A percentile compares a stretch with the other conserved stretches of the same genome.
Conservation (phyloP, 2,113 vertebrate species). For the Callionymus lyra region DNA sequence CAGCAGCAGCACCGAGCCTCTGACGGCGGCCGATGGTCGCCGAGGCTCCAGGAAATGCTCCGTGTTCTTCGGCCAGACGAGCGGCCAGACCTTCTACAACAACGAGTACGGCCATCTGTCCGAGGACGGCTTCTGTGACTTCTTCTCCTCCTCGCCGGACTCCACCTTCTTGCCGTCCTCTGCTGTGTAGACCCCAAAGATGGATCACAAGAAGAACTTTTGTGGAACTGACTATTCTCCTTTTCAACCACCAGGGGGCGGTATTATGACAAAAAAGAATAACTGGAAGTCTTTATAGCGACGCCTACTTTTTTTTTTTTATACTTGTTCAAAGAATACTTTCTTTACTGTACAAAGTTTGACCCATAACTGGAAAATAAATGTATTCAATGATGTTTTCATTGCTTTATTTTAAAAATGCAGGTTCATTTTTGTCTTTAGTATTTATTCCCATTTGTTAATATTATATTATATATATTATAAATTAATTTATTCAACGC, state of each 20-base stretch:
- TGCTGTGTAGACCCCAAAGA: constrained; percentile 52
- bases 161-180: constrained; percentile 45
- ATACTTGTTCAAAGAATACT: neutral
- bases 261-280: constrained; percentile 50
- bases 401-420: too few relatives aligned
- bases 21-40: constrained; percentile 50
- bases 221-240: constrained; percentile 35
- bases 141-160: constrained; percentile 64
- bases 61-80: constrained; percentile 64
- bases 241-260: constrained; percentile 69
- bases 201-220: constrained; percentile 6
- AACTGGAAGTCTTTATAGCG: too few relatives aligned
- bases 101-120: constrained; percentile 88
- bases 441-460: too few relatives aligned
- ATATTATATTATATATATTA: too few relatives aligned
- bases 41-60: constrained; percentile 52
- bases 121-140: constrained; percentile 60
- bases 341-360: too few relatives aligned
- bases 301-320: constrained; percentile 47
- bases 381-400: too few relatives aligned
- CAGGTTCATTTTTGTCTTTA: too few relatives aligned
- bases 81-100: constrained; percentile 93
- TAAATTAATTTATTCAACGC: too few relatives aligned
- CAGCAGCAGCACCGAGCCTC: constrained; percentile 65
- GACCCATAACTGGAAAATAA: too few relatives aligned